Evolutionary conservation across 2,888 invertebrate genomes (phyloP).

Genomic region (Calameuta filiformis): DNA sequence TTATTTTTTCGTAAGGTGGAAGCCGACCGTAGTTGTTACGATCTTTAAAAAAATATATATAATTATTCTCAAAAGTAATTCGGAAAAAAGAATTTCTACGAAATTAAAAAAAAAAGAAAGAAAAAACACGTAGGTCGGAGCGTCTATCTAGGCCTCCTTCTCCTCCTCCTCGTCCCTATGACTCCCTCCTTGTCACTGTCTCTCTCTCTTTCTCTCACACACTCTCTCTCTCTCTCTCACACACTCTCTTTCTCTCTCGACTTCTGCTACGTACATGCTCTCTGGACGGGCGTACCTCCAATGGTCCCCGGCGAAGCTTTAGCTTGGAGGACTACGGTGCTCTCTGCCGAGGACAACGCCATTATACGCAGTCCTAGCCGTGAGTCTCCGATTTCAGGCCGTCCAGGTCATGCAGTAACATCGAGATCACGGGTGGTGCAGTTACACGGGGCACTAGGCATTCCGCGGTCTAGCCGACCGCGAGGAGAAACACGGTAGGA

Average conservation of each 20-base stretch:
- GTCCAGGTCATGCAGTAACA: constrained; percentile 36
- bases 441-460: constrained; percentile 48
- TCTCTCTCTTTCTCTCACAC: neutral
- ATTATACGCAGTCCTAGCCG: constrained; percentile 47
- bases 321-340: constrained; percentile 44
- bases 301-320: constrained; percentile 34
- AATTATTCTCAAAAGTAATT: neutral
- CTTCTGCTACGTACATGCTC: constrained; percentile 37
- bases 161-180: neutral
- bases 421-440: constrained; percentile 37
- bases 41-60: neutral
- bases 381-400: constrained; percentile 32
- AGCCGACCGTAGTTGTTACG: neutral
- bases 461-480: constrained; percentile 42
- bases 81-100: neutral
- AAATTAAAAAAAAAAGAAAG: neutral
- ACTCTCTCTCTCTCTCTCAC: neutral
- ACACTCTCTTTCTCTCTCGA: neutral
- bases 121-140: neutral
- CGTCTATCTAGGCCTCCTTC: neutral
- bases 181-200: constrained; percentile 1
- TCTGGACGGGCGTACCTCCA: constrained; percentile 39
- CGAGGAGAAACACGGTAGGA: constrained; percentile 16
- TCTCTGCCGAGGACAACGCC: constrained; percentile 59
- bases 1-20: neutral